These are phyloP conservation scores for Machaerirhynchus nigripectus DNA, from an alignment of 2,113 vertebrate genomes.

Conservation along the genomic window DNA sequence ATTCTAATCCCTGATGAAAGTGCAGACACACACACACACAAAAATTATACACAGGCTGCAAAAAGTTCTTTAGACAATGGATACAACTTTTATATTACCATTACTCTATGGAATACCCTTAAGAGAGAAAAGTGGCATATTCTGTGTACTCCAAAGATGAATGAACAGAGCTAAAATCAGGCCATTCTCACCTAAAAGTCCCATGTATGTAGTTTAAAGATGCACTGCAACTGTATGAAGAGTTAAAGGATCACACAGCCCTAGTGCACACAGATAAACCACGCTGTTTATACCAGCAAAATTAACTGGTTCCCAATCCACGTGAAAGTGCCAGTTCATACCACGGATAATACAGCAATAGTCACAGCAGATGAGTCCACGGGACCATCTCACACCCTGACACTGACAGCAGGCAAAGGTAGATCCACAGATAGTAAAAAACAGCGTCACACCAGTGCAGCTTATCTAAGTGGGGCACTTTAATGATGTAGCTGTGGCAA, in stretches of 20 bases:
- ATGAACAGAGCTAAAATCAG: background rate
- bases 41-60: background rate
- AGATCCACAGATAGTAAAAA: background rate
- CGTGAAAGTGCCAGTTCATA: background rate
- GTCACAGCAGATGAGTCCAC: rapidly evolving
- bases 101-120: background rate
- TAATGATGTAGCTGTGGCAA: rapidly evolving
- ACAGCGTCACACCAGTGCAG: rapidly evolving
- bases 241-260: background rate
- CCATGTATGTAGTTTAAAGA: background rate
- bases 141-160: background rate
- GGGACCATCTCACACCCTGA: too few relatives aligned
- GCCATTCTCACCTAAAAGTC: background rate
- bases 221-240: background rate
- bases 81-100: background rate
- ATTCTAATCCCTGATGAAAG: background rate
- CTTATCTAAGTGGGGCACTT: rapidly evolving
- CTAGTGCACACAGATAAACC: background rate
- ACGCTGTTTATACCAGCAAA: background rate
- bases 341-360: background rate
- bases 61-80: background rate
- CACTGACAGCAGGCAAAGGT: background rate
- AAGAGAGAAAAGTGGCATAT: background rate
- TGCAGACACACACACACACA: background rate
- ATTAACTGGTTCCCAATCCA: rapidly evolving